These are phyloP conservation scores for Parauchenoglanis ngamensis DNA, from an alignment of 2,797 vertebrate genomes.

Conservation along the genomic window DNA sequence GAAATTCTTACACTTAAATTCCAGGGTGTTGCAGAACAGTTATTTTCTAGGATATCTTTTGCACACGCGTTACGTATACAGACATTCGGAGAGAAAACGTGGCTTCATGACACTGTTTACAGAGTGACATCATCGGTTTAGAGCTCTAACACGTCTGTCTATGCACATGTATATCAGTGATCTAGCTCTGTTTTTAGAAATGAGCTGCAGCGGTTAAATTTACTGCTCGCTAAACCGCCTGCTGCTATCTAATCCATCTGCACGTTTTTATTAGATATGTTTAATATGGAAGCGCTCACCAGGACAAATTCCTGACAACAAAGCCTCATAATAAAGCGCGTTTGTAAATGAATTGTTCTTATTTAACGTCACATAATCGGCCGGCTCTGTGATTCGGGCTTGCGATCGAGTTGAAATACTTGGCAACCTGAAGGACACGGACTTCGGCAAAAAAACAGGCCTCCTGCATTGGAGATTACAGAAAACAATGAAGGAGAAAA, in stretches of 20 bases:
- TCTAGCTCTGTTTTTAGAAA: background rate
- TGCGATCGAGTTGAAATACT: background rate
- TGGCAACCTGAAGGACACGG: background rate
- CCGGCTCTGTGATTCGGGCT: background rate
- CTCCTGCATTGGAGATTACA: background rate
- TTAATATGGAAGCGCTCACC: background rate
- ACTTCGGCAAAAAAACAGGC: background rate
- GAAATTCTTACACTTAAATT: background rate
- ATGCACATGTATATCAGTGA: background rate
- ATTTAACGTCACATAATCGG: background rate
- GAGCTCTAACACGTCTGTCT: background rate
- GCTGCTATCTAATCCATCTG: conserved; percentile 32
- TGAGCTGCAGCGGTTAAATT: background rate
- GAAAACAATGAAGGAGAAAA: background rate
- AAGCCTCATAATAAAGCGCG: background rate
- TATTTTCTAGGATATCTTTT: background rate
- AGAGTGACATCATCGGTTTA: background rate
- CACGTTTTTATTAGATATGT: conserved; percentile 58
- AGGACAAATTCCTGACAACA: conserved; percentile 12
- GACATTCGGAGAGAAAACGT: background rate
- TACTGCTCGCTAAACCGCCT: conserved; percentile 14
- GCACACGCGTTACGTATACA: background rate
- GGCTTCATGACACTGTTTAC: background rate
- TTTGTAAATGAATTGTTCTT: background rate
- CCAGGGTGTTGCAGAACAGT: no score